Conservation (phyloP, 2,888 invertebrate genomes). For the Catocala sponsa region DNA sequence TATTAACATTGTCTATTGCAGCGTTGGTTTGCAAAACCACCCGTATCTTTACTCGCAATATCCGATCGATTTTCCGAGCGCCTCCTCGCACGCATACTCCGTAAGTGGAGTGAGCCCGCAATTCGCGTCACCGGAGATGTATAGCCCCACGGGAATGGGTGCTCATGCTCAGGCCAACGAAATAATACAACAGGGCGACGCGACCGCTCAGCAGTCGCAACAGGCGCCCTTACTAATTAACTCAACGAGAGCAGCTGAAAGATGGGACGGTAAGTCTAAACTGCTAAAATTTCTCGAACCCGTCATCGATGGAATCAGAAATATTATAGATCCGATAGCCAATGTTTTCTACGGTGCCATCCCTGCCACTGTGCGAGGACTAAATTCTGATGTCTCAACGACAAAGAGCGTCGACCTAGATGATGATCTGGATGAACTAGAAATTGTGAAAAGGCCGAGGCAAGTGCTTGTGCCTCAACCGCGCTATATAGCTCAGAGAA, state of each 20-base stretch:
- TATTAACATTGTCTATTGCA: constrained; percentile 77
- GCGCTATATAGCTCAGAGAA: constrained; percentile 79
- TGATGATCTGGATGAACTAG: constrained; percentile 62
- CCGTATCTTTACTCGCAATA: constrained; percentile 87
- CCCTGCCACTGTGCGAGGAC: constrained; percentile 79
- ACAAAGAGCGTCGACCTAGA: constrained; percentile 64
- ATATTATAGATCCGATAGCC: constrained; percentile 77
- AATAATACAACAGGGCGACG: constrained; percentile 79
- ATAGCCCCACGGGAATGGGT: constrained; percentile 79
- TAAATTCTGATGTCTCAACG: constrained; percentile 75
- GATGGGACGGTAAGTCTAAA: constrained; percentile 87
- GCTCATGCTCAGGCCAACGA: constrained; percentile 77
- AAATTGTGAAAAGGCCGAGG: constrained; percentile 68
- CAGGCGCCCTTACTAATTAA: constrained; percentile 80
- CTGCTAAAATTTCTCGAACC: constrained; percentile 83
- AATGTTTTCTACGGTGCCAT: constrained; percentile 78
- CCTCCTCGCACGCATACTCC: constrained; percentile 86
- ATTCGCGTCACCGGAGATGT: constrained; percentile 83
- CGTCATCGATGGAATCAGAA: constrained; percentile 73
- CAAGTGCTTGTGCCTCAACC: constrained; percentile 80
- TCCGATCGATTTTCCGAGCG: constrained; percentile 86
- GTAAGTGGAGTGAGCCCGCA: constrained; percentile 83
- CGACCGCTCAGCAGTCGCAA: constrained; percentile 86
- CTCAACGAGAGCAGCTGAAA: constrained; percentile 79
- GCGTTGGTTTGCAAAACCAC: constrained; percentile 84